phyloP scores from a whole-genome alignment of 2,888 invertebrate species.

The Diarsia mendica region DNA sequence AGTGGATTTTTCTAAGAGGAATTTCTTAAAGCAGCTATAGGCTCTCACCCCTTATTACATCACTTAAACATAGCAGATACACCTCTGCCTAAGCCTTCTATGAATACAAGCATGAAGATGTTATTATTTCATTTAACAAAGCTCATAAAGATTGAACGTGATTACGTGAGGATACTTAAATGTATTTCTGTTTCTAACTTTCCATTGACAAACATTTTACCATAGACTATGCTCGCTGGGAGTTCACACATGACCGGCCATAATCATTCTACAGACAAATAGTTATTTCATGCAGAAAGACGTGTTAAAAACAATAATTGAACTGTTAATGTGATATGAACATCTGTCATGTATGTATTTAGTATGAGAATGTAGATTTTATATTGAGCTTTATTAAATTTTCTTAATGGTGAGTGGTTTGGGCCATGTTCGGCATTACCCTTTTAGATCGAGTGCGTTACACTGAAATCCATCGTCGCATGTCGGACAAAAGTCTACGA shows the following conservation, averaged over 20 bases:
- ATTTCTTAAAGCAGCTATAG: too few species aligned
- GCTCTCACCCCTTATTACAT: too few species aligned
- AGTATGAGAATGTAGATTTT: background rate
- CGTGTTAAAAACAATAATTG: constrained; percentile 36
- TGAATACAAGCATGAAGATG: too few species aligned
- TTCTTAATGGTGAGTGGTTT: background rate
- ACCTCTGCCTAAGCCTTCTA: too few species aligned
- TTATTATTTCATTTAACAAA: too few species aligned
- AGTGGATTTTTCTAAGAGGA: too few species aligned
- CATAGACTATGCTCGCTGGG: constrained; percentile 18
- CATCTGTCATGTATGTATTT: constrained; percentile 32
- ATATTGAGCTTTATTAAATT: background rate
- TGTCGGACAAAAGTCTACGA: too few species aligned
- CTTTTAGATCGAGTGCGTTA: too few species aligned
- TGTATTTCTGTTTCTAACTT: constrained; percentile 26
- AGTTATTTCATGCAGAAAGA: constrained; percentile 41
- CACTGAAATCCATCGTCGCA: too few species aligned
- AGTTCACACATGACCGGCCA: constrained; percentile 51
- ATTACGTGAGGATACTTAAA: background rate
- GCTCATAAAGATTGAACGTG: too few species aligned
- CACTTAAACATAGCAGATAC: too few species aligned
- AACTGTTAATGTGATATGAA: constrained; percentile 43
- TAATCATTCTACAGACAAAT: constrained; percentile 50
- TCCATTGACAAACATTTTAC: constrained; percentile 3
- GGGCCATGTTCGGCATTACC: too few species aligned